Evolutionary conservation across 2,797 vertebrate genomes (phyloP).

Genomic region (Eremophila alpestris): DNA sequence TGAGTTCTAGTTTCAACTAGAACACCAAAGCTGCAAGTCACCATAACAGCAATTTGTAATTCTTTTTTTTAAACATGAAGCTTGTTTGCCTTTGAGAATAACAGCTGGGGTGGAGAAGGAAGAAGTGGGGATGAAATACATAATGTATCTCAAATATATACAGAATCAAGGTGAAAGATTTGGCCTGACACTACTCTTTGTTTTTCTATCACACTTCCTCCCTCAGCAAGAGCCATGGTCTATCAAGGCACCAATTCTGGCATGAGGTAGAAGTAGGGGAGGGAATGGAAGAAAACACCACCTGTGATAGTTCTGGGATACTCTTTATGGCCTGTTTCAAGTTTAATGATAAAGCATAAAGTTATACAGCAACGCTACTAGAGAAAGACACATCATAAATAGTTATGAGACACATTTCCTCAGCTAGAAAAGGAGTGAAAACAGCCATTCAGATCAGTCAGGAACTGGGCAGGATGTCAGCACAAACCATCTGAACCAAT

Average conservation of each 20-base stretch:
- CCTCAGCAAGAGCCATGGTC: not conserved
- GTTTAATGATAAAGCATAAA: slow-evolving; percentile 16
- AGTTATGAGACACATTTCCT: not conserved
- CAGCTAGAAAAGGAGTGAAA: slow-evolving; percentile 16
- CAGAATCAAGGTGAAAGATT: not conserved
- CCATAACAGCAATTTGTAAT: not conserved
- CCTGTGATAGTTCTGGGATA: not conserved
- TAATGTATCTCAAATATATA: not conserved
- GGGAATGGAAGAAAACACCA: not conserved
- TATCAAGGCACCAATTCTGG: not conserved
- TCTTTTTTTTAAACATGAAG: not conserved
- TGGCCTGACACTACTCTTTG: not conserved
- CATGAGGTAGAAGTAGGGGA: not conserved
- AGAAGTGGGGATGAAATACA: not conserved
- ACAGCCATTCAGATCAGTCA: not conserved
- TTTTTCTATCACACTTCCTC: not conserved
- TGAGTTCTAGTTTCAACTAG: not conserved
- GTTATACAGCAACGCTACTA: not conserved
- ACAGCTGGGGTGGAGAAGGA: not conserved
- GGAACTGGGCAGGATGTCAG: not conserved
- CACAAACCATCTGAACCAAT: not conserved
- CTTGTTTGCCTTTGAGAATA: not conserved
- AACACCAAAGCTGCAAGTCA: not conserved
- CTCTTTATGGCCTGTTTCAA: not conserved
- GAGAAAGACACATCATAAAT: slow-evolving; percentile 12